These are phyloP conservation scores for Xanthorhoe designata DNA, from an alignment of 2,888 invertebrate species.

Conservation along the genomic window DNA sequence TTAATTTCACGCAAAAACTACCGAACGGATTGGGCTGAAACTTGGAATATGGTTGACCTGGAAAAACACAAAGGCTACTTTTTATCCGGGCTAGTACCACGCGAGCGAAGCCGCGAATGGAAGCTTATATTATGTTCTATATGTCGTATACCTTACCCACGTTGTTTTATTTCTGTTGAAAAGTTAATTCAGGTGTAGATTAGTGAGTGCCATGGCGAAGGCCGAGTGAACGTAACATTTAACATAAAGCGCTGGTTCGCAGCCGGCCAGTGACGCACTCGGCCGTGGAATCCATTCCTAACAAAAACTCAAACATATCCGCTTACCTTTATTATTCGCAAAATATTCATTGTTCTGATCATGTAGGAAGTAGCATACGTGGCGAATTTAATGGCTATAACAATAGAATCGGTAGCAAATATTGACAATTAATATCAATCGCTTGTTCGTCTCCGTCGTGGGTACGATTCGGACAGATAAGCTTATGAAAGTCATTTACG, in stretches of 20 bases:
- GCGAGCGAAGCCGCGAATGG: too few relatives aligned
- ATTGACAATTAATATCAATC: background rate
- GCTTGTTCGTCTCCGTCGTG: too few relatives aligned
- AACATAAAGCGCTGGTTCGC: slow-evolving; percentile 35
- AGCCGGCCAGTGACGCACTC: slow-evolving; percentile 28
- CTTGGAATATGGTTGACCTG: too few relatives aligned
- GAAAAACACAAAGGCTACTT: too few relatives aligned
- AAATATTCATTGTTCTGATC: slow-evolving; percentile 31
- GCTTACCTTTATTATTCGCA: slow-evolving; percentile 32
- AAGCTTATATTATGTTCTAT: too few relatives aligned
- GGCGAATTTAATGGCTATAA: background rate
- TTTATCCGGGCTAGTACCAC: too few relatives aligned
- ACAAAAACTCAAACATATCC: slow-evolving; percentile 38
- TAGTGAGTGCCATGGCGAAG: slow-evolving; percentile 34
- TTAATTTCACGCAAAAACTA: too few relatives aligned
- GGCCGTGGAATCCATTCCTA: slow-evolving; percentile 44
- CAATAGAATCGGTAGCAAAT: background rate
- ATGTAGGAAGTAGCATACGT: slow-evolving; percentile 17
- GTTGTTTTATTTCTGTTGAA: background rate
- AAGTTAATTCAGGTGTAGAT: background rate
- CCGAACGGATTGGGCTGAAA: too few relatives aligned
- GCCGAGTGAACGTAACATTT: slow-evolving; percentile 44
- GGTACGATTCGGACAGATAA: too few relatives aligned
- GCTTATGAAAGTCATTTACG: too few relatives aligned
- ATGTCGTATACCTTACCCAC: too few relatives aligned